These are phyloP conservation scores for Syndactyla subalaris DNA, from an alignment of 2,797 vertebrate genomes.

Conservation along the genomic window DNA sequence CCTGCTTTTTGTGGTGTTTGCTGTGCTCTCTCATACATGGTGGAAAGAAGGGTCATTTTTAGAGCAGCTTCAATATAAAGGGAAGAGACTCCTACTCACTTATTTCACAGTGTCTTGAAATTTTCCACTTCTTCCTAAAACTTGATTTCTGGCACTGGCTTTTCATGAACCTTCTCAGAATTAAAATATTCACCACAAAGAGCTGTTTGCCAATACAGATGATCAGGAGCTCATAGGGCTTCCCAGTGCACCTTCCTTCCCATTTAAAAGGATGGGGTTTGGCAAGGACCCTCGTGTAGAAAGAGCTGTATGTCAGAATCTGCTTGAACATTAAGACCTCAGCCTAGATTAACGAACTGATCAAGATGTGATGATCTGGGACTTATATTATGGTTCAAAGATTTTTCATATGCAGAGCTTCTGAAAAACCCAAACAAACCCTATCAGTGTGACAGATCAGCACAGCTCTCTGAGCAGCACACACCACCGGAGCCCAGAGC, in stretches of 20 bases:
- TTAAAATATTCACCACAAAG: neutral
- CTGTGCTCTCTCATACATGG: neutral
- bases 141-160: neutral
- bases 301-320: neutral
- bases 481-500: neutral
- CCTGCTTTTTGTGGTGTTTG: neutral
- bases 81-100: neutral
- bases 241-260: neutral
- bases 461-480: neutral
- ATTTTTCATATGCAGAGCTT: neutral
- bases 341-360: neutral
- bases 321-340: neutral
- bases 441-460: neutral
- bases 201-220: neutral
- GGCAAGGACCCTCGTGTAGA: neutral
- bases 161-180: neutral
- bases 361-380: neutral
- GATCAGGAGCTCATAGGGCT: neutral
- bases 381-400: neutral
- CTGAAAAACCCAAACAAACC: conserved; percentile 39
- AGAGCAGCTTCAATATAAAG: neutral
- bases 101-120: neutral
- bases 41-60: neutral
- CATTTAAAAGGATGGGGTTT: neutral
- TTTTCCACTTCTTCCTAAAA: neutral